A percentile compares a stretch with the other conserved stretches of the same genome.
phyloP scores from a whole-genome alignment of 2,888 invertebrate genomes.

The Listrodromus nycthemerus region DNA sequence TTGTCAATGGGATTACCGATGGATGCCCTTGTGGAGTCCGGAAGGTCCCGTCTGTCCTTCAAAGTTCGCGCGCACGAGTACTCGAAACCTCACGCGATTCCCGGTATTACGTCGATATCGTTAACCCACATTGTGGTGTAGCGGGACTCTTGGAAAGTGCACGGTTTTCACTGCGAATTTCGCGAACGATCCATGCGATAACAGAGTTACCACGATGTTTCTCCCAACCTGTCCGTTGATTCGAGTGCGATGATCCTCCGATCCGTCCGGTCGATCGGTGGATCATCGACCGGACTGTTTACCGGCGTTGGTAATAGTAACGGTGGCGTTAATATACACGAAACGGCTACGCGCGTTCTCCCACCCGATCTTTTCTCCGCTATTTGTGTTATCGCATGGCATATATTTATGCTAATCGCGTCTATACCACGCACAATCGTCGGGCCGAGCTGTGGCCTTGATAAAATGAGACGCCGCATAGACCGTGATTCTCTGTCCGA shows the following conservation, averaged over 20 bases:
- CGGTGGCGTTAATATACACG: constrained; percentile 46
- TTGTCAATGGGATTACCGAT: constrained; percentile 59
- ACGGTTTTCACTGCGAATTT: background rate
- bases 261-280: background rate
- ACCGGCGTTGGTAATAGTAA: background rate
- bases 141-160: background rate
- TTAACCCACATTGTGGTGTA: background rate
- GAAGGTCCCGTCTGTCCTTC: constrained; percentile 26
- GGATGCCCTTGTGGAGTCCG: constrained; percentile 38
- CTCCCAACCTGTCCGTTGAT: background rate
- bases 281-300: background rate
- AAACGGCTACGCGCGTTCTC: constrained; percentile 53
- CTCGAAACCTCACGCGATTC: constrained; percentile 1
- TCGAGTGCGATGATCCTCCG: background rate
- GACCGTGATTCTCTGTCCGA: background rate
- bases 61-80: constrained; percentile 1
- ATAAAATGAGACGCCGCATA: background rate
- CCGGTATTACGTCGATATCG: background rate
- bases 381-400: constrained; percentile 61
- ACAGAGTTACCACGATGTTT: background rate
- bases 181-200: background rate
- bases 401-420: constrained; percentile 65
- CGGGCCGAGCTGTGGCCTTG: constrained; percentile 40
- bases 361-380: constrained; percentile 34
- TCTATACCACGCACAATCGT: constrained; percentile 47